Evolutionary conservation across 1,140 invertebrate genomes (phyloP).

Genomic region (Achatina immaculata): DNA sequence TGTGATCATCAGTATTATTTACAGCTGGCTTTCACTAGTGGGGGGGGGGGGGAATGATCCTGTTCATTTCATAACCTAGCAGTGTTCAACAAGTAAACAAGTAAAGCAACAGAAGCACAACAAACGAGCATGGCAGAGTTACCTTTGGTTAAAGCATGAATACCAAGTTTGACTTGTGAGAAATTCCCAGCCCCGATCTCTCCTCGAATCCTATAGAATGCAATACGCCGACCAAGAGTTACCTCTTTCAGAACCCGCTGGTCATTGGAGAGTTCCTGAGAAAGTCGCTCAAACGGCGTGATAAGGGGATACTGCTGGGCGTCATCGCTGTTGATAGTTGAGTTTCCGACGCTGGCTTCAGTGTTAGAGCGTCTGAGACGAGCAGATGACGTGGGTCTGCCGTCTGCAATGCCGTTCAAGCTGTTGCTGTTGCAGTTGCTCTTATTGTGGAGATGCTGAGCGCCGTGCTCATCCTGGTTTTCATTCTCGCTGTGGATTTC

Average conservation of each 20-base stretch:
- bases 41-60: too few relatives aligned
- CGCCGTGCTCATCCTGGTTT: background rate
- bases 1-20: too few relatives aligned
- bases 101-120: too few relatives aligned
- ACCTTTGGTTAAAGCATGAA: slow-evolving; percentile 88
- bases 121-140: too few relatives aligned
- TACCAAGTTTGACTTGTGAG: slow-evolving; percentile 88
- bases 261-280: slow-evolving; percentile 68
- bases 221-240: slow-evolving; percentile 78
- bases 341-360: slow-evolving; percentile 22
- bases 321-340: background rate
- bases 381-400: background rate
- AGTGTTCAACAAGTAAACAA: too few relatives aligned
- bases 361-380: slow-evolving; percentile 34
- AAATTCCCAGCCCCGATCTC: slow-evolving; percentile 89
- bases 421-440: slow-evolving; percentile 17
- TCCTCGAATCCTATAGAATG: slow-evolving; percentile 79
- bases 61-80: too few relatives aligned
- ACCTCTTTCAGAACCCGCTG: slow-evolving; percentile 76
- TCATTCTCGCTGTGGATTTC: slow-evolving; percentile 1
- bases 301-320: slow-evolving; percentile 36
- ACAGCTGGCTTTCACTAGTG: too few relatives aligned
- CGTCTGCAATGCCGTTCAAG: background rate
- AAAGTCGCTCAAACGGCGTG: slow-evolving; percentile 61
- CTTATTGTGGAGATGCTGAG: background rate